Evolutionary conservation across 2,113 vertebrate species (phyloP).

Genomic region (Paradisaea rubra): DNA sequence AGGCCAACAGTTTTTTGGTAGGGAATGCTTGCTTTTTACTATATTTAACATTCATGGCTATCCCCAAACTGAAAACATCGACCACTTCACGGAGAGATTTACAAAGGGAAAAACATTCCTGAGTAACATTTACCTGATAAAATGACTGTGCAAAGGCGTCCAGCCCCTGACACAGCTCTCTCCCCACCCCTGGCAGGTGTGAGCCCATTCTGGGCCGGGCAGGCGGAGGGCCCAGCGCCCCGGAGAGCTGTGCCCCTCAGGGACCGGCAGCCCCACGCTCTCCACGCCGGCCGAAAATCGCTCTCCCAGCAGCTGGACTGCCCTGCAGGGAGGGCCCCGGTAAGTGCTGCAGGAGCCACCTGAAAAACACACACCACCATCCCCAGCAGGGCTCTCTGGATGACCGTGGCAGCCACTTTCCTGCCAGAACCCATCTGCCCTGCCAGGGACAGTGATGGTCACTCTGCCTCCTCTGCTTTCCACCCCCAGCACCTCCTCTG

Average conservation of each 20-base stretch:
- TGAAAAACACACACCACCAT: fast-evolving
- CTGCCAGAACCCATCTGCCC: background rate
- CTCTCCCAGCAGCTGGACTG: conserved; percentile 89
- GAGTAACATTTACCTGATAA: background rate
- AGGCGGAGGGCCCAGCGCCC: conserved; percentile 60
- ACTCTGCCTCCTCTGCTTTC: too few species aligned
- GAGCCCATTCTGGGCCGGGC: conserved; percentile 77
- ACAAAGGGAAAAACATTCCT: background rate
- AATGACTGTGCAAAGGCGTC: fast-evolving
- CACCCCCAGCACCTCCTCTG: background rate
- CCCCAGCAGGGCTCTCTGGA: background rate
- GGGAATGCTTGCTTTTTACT: background rate
- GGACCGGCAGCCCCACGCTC: conserved; percentile 40
- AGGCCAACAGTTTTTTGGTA: background rate
- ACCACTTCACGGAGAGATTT: background rate
- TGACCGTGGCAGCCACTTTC: too few species aligned
- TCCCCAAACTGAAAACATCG: background rate
- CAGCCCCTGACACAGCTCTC: fast-evolving
- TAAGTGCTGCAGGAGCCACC: conserved; percentile 31
- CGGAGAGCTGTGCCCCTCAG: conserved; percentile 35
- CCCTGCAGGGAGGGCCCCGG: conserved; percentile 57
- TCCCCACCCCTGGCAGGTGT: conserved; percentile 64
- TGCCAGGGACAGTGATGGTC: background rate
- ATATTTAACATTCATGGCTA: background rate
- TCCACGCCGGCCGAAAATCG: conserved; percentile 81